Conservation (phyloP, 2,113 vertebrate genomes). For the Neolamprologus sp. region DNA sequence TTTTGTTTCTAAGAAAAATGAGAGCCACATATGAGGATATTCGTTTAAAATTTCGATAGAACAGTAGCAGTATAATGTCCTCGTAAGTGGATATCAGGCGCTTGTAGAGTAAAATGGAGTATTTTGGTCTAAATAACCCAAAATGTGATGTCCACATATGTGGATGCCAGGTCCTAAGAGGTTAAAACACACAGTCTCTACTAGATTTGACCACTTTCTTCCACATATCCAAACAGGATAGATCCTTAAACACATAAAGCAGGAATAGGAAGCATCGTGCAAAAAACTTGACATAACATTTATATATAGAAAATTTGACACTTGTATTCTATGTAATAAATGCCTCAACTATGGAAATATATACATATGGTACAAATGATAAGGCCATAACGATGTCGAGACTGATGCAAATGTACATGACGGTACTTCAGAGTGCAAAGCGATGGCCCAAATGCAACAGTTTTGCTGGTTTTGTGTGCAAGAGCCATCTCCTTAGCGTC, state of each 20-base stretch:
- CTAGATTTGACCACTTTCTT: neutral
- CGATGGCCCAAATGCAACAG: neutral
- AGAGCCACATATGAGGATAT: no score
- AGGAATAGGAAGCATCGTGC: neutral
- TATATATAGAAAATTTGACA: neutral
- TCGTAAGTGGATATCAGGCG: no score
- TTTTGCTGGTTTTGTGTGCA: neutral
- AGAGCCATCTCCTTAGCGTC: neutral
- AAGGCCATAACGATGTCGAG: neutral
- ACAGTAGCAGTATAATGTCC: no score
- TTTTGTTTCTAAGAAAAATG: no score
- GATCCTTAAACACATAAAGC: neutral
- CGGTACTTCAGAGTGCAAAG: neutral
- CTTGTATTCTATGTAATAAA: neutral
- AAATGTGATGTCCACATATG: no score
- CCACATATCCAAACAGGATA: neutral
- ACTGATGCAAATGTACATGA: neutral
- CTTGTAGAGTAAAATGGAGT: no score
- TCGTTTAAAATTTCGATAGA: no score
- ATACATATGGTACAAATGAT: neutral
- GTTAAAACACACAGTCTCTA: neutral
- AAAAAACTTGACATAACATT: neutral
- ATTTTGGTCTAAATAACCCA: no score
- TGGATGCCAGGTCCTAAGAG: no score
- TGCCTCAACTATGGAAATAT: neutral